Conservation (phyloP, 37 sponge, comb jelly and placozoan species). For the Bolinopsis microptera region DNA sequence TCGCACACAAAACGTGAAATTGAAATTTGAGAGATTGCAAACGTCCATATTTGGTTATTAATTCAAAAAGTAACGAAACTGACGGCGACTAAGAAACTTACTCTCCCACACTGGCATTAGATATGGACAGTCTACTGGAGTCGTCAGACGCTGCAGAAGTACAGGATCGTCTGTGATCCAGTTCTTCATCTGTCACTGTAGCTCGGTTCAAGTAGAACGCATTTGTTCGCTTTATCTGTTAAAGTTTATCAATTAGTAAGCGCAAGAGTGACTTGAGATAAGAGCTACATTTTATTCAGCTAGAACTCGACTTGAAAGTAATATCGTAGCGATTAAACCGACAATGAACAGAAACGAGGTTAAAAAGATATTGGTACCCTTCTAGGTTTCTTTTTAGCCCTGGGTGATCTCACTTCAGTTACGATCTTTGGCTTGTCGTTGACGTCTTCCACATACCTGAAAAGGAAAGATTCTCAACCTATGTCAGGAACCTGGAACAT, state of each 20-base stretch:
- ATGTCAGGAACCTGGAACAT: no score
- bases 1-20: no score
- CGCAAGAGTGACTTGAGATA: no score
- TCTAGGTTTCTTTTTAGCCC: slow-evolving; percentile 24
- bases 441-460: slow-evolving; percentile 44
- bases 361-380: background rate
- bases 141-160: slow-evolving; percentile 54
- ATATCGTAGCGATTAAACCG: no score
- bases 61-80: no score
- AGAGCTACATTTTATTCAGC: no score
- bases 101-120: slow-evolving; percentile 53
- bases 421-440: slow-evolving; percentile 8
- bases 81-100: no score
- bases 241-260: background rate
- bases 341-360: no score
- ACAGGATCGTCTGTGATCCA: slow-evolving; percentile 37
- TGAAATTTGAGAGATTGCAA: no score
- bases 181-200: slow-evolving; percentile 36
- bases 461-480: background rate
- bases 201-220: slow-evolving; percentile 60
- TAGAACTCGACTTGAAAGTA: no score
- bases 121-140: slow-evolving; percentile 38
- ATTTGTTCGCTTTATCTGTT: slow-evolving; percentile 41
- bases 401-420: background rate
- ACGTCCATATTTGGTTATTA: no score